Conservation (phyloP, 2,113 vertebrate species). For the Rana temporaria region DNA sequence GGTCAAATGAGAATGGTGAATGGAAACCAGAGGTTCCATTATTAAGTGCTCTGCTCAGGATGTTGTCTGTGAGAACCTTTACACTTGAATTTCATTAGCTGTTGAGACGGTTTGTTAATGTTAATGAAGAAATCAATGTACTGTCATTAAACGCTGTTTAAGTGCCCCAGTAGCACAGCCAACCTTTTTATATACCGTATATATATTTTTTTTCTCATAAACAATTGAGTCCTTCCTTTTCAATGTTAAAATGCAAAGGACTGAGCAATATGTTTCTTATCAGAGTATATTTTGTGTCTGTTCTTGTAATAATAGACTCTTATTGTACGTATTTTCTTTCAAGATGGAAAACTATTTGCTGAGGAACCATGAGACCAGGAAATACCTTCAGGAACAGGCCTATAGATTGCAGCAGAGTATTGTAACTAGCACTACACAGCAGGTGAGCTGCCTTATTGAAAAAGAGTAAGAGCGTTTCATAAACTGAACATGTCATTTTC, state of each 20-base stretch:
- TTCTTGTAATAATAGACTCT: neutral
- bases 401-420: constrained; percentile 96
- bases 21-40: too few species aligned
- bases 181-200: neutral
- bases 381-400: constrained; percentile 93
- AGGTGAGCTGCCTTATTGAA: constrained; percentile 72
- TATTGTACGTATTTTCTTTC: constrained; percentile 53
- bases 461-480: too few species aligned
- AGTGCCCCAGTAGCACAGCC: neutral
- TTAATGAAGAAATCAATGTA: constrained; percentile 34
- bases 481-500: too few species aligned
- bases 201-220: neutral
- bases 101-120: neutral
- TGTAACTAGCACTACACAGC: constrained; percentile 94
- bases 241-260: neutral
- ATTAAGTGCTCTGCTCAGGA: too few species aligned
- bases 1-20: too few species aligned
- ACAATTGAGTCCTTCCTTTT: neutral
- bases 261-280: neutral
- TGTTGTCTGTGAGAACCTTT: constrained; percentile 1
- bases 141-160: constrained; percentile 24
- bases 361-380: constrained; percentile 94
- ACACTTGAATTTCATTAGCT: neutral
- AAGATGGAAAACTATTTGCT: constrained; percentile 97
- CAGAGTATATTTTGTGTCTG: neutral